Conservation (phyloP, 2,113 vertebrate genomes). For the Psephotus haematonotus region DNA sequence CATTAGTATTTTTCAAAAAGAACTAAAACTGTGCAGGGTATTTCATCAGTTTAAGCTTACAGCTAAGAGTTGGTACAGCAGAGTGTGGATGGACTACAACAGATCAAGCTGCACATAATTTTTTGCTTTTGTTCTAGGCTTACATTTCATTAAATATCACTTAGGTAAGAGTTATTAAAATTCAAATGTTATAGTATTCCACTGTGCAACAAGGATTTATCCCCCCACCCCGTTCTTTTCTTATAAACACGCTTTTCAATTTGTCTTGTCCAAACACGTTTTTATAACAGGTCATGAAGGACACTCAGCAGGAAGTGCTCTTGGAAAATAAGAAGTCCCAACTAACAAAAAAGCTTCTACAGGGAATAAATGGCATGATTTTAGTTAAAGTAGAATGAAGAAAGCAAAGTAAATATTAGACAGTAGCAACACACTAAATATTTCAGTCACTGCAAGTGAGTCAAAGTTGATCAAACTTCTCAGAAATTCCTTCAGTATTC, state of each 20-base stretch:
- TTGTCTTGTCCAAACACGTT: slow-evolving; percentile 36
- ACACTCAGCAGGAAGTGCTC: slow-evolving; percentile 17
- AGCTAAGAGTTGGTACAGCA: background rate
- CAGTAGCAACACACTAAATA: slow-evolving; percentile 31
- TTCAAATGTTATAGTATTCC: background rate
- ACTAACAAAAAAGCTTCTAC: slow-evolving; percentile 31
- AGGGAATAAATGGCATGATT: slow-evolving; percentile 30
- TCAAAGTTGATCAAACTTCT: slow-evolving; percentile 58
- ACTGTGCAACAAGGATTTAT: background rate
- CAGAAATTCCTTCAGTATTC: slow-evolving; percentile 20
- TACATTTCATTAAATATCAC: background rate
- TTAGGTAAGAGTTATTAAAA: background rate
- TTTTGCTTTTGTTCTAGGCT: background rate
- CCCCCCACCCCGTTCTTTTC: background rate
- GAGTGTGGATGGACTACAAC: background rate
- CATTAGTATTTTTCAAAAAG: background rate
- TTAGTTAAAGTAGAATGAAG: slow-evolving; percentile 62
- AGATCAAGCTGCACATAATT: background rate
- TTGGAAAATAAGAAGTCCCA: slow-evolving; percentile 25
- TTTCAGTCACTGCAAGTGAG: slow-evolving; percentile 23
- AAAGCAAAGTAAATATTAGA: slow-evolving; percentile 49
- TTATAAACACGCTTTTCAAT: background rate
- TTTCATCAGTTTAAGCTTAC: background rate
- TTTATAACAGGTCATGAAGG: slow-evolving; percentile 51
- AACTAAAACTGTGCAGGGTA: background rate